Evolutionary conservation across 2,888 invertebrate genomes (phyloP), one percentile per base, ranked within the genome.

Genomic region (Drosophila engyochracea): DNA sequence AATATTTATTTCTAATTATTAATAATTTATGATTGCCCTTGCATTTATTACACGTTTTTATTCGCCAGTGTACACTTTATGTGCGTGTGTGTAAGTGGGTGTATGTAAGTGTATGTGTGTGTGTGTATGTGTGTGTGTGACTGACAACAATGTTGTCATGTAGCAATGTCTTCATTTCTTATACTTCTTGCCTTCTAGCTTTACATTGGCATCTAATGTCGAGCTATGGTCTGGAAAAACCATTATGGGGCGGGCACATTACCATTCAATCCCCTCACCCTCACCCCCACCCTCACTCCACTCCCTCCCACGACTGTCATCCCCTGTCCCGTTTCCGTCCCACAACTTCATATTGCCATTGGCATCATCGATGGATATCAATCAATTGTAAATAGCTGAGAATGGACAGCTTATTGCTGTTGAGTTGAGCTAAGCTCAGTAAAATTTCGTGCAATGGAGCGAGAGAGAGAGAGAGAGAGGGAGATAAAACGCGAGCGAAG

Each of bases 91-190:
- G 19, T 55, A 33, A 47, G 37, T 52, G 28, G 61, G 37, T 53
- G 22, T 31, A 44, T 19, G 47, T 49, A 1, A 0, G 49, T 37
- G 16, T 31, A 51, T 25, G 47, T 49, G 49, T 47, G 59, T 28
- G 64, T 41, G 52, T 37, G 47, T 10, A 22, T 31, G 54, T 59
- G 47, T 37, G 52, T 60, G 64, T 30, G 61, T 49, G 55, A 44
- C 33, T 74, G 72, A 57, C 83, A 77, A 75, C 85, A 77, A 76
- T 75, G 73, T 74, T 85, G 90, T 85, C 85, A 85, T 82, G 83
- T 70, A 70, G 39, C 28, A 62, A 88, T 85, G 71, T 83, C 81
- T 85, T 76, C 65, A 75, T 83, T 63, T 69, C 54, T 31, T 28
- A 53, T 69, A 52, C 72, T 62, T 76, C 59, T 65, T 67, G 60